Conservation (phyloP, 2,113 vertebrate genomes). For the Saccopteryx leptura region DNA sequence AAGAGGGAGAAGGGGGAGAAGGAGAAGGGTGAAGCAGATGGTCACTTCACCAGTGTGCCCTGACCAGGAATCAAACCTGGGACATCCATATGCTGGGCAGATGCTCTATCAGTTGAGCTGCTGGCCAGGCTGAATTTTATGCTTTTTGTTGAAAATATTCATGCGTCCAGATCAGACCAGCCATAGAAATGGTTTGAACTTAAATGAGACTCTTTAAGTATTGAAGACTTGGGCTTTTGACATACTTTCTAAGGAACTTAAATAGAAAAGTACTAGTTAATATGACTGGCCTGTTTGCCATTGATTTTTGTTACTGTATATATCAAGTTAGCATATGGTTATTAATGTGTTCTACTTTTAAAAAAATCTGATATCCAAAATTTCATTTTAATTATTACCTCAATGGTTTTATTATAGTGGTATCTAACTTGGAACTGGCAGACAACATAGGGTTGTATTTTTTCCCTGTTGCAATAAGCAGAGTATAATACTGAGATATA, state of each 20-base stretch:
- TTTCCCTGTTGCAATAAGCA: not conserved
- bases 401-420: not conserved
- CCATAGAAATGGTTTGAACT: not conserved
- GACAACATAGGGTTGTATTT: not conserved
- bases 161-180: not conserved
- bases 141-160: conserved; percentile 15
- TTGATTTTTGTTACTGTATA: not conserved
- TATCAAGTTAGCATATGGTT: not conserved
- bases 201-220: not conserved
- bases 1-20: too few species aligned
- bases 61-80: too few species aligned
- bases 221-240: conserved; percentile 39
- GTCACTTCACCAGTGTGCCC: too few species aligned
- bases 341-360: not conserved
- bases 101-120: too few species aligned
- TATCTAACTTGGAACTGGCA: not conserved
- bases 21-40: too few species aligned
- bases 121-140: conserved; percentile 40
- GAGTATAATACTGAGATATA: not conserved
- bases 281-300: not conserved
- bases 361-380: not conserved
- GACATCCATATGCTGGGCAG: too few species aligned
- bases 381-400: conserved; percentile 24
- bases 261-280: not conserved
- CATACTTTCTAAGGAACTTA: not conserved